A percentile compares a stretch with the other conserved stretches of the same genome.
These are phyloP conservation scores for Threskiornis aethiopicus DNA, from an alignment of 2,797 vertebrate species.

Conservation along the genomic window DNA sequence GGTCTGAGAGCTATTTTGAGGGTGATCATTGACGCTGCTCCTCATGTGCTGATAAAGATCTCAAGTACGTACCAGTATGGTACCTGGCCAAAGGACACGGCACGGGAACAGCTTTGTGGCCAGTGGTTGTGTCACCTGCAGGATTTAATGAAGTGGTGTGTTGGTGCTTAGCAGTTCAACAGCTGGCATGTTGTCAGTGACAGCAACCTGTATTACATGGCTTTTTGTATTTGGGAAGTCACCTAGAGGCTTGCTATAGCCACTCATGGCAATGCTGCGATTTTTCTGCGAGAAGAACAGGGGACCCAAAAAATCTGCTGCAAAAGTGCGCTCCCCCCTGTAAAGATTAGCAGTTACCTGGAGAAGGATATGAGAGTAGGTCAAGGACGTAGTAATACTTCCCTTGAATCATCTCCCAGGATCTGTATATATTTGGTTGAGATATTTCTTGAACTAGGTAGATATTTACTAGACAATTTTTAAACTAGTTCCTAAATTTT, in stretches of 20 bases:
- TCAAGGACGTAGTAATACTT: not conserved
- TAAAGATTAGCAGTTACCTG: not conserved
- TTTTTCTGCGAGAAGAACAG: not conserved
- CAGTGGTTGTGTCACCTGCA: not conserved
- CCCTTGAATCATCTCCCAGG: not conserved
- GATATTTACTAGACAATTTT: not conserved
- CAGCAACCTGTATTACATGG: fast-evolving
- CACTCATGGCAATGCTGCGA: not conserved
- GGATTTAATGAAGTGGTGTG: not conserved
- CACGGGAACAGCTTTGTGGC: not conserved
- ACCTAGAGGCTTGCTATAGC: not conserved
- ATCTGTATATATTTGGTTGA: not conserved
- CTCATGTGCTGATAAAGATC: not conserved
- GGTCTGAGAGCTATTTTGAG: not conserved
- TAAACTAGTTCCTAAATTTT: not conserved
- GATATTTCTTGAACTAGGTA: not conserved
- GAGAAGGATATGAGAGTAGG: not conserved
- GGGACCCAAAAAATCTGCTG: not conserved
- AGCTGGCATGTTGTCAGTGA: not conserved
- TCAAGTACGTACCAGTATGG: not conserved
- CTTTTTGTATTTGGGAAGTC: not conserved
- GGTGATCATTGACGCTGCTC: fast-evolving
- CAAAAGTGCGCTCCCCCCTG: fast-evolving
- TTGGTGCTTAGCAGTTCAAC: not conserved
- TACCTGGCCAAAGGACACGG: not conserved